phyloP scores from a whole-genome alignment of 2,797 vertebrate genomes.

The Takifugu rubripes region DNA sequence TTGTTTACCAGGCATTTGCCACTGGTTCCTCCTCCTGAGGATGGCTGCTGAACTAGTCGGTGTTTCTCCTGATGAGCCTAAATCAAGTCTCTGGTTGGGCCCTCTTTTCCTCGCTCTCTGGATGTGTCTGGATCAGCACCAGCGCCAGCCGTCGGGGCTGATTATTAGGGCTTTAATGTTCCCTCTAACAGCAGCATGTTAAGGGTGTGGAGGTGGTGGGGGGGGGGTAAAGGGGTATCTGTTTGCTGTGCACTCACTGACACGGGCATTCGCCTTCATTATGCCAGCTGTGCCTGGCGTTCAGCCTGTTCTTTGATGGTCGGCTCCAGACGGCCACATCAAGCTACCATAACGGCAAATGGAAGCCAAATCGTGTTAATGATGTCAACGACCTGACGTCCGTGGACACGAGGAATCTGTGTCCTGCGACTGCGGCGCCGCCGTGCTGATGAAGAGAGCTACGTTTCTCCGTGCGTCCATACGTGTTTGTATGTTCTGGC shows the following conservation, averaged over 20 bases:
- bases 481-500: too few relatives aligned
- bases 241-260: constrained; percentile 23
- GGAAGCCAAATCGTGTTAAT: constrained; percentile 29
- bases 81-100: background rate
- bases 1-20: too few relatives aligned
- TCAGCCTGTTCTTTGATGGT: constrained; percentile 51
- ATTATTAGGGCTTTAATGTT: constrained; percentile 66
- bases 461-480: too few relatives aligned
- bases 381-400: constrained; percentile 28
- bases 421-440: background rate
- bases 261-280: constrained; percentile 47
- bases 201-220: constrained; percentile 9
- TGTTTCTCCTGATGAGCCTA: too few relatives aligned
- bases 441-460: background rate
- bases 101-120: constrained; percentile 3
- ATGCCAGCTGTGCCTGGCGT: constrained; percentile 48
- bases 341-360: constrained; percentile 25
- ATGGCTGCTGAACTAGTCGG: background rate
- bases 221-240: constrained; percentile 9
- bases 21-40: constrained; percentile 12
- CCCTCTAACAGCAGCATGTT: constrained; percentile 49
- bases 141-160: constrained; percentile 51
- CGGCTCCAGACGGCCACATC: constrained; percentile 29
- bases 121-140: constrained; percentile 40
- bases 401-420: constrained; percentile 7